phyloP scores from a whole-genome alignment of 2,888 invertebrate genomes.

The Cataglyphis cursor region DNA sequence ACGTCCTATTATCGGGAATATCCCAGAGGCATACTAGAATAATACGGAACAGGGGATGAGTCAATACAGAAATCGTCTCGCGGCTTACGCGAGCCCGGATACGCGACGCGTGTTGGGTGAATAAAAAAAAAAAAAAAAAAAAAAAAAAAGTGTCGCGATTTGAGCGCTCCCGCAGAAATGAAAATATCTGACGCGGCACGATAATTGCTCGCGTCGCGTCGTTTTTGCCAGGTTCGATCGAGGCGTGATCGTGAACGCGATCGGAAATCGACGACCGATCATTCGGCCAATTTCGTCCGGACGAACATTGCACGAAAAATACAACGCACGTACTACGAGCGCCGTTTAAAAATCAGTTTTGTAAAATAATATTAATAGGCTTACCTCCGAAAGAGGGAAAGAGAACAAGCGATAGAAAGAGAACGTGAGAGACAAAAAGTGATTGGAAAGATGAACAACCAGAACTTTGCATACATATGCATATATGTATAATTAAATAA shows the following conservation, averaged over 20 bases:
- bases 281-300: constrained; percentile 45
- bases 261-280: constrained; percentile 53
- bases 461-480: not conserved
- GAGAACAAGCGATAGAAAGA: not conserved
- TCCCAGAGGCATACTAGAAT: constrained; percentile 48
- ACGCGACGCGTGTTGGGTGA: constrained; percentile 29
- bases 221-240: constrained; percentile 41
- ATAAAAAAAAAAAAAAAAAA: constrained; percentile 30
- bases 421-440: not conserved
- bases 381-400: too few relatives aligned
- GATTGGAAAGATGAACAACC: not conserved
- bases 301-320: constrained; percentile 21
- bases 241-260: constrained; percentile 42
- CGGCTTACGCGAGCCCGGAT: constrained; percentile 26
- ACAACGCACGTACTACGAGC: constrained; percentile 15
- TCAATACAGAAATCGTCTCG: constrained; percentile 38
- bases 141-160: constrained; percentile 42
- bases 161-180: constrained; percentile 49
- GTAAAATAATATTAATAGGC: constrained; percentile 46
- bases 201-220: constrained; percentile 46
- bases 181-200: constrained; percentile 44
- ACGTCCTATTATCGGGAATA: constrained; percentile 20
- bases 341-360: constrained; percentile 52
- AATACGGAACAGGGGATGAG: constrained; percentile 15
- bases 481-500: not conserved